Conservation (phyloP, 2,113 vertebrate species). For the Natator depressus region DNA sequence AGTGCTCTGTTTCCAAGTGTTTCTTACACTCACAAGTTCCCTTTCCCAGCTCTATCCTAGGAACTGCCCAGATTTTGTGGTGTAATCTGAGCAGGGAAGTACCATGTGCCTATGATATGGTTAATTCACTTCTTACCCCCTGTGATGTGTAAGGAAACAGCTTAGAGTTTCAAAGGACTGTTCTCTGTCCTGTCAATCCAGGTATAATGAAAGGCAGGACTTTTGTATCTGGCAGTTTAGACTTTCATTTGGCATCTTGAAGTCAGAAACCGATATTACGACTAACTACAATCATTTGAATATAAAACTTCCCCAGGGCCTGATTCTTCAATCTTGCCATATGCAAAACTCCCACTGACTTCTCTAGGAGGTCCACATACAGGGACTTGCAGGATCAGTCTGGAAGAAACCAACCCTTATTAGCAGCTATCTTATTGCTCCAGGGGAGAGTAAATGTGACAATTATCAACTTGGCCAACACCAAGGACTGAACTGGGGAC, state of each 20-base stretch:
- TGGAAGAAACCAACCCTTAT: neutral
- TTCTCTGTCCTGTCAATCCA: slow-evolving; percentile 19
- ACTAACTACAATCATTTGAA: neutral
- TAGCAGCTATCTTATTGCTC: neutral
- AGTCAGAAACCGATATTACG: neutral
- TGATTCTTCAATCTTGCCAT: neutral
- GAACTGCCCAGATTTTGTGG: slow-evolving; percentile 74
- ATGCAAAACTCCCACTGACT: neutral
- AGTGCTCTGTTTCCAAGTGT: slow-evolving; percentile 56
- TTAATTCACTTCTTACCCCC: slow-evolving; percentile 67
- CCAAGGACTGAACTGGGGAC: neutral
- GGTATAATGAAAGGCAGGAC: slow-evolving; percentile 12
- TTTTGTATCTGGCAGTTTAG: neutral
- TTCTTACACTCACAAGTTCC: slow-evolving; percentile 63
- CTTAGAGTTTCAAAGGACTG: slow-evolving; percentile 52
- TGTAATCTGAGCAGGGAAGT: slow-evolving; percentile 78
- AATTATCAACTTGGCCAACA: neutral
- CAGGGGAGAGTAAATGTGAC: neutral
- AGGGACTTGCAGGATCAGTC: neutral
- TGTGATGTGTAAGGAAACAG: slow-evolving; percentile 49
- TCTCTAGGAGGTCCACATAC: neutral
- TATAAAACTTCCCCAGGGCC: neutral
- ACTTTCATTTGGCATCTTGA: neutral
- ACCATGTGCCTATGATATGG: slow-evolving; percentile 71
- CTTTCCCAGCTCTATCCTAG: slow-evolving; percentile 57